Evolutionary conservation across 2,113 vertebrate genomes (phyloP), one percentile per base, ranked within the genome.

Genomic region (Cyprinodon brontotheroides): DNA sequence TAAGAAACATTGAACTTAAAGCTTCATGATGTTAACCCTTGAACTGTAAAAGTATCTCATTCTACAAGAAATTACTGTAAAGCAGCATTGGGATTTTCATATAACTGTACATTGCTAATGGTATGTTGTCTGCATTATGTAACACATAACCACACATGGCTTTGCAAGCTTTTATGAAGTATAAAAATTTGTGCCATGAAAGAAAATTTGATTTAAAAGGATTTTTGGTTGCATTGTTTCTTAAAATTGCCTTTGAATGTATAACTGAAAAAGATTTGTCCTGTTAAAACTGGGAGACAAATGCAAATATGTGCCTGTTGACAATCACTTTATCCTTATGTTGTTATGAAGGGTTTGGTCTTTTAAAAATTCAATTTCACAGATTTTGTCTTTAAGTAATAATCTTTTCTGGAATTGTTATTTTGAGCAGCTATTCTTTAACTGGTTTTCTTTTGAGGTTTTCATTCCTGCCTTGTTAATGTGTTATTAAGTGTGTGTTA

Each of bases 261-360:
- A 4, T 62, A 4, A 57, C 36, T 7, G 20, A 1, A 57, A 70
- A 53, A 63, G 14, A n/a, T 15, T 2, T 53, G 39, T 59, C 68
- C 41, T 76, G 43, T 66, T 63, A 0, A 61, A 65, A 82, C 80
- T 84, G 65, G 65, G 87, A 69, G 9, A n/a, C 38, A 62, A 17
- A 67, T 50, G 75, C 78, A 36, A 72, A 70, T 59, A 47, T 72
- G 85, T 90, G 85, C 85, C 83, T 85, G 47, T 66, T 75, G 72
- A 81, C 78, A 75, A 38, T 78, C 59, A 70, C 78, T 61, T 13
- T 64, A 3, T 36, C 14, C 57, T 68, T 66, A 4, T 74, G 45
- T 45, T n/a, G 2, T n/a, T 40, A 48, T 66, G 50, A 71, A 64
- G 77, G 72, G 13, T 66, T 22, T 48, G 39, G 2, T 29, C 57